Conservation (phyloP, 1,140 invertebrate genomes). For the Orchestia grillus region DNA sequence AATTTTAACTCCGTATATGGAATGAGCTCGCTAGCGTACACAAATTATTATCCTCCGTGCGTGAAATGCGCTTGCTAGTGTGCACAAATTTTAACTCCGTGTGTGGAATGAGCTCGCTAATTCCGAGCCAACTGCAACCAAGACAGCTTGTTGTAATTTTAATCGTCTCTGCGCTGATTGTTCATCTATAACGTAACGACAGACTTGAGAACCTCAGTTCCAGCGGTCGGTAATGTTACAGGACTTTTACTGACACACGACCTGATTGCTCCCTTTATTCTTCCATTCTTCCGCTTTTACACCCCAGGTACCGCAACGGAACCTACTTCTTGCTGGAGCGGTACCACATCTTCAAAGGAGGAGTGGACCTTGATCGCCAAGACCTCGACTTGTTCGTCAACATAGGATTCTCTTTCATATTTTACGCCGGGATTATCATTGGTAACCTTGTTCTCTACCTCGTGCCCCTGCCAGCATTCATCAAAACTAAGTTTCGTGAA, state of each 20-base stretch:
- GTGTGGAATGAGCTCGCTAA: too few relatives aligned
- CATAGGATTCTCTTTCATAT: conserved; percentile 86
- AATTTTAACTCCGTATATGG: too few relatives aligned
- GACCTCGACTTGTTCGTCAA: conserved; percentile 81
- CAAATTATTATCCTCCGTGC: too few relatives aligned
- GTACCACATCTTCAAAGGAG: conserved; percentile 74
- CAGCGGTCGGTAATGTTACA: neutral
- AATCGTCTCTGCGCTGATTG: too few relatives aligned
- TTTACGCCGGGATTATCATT: conserved; percentile 83
- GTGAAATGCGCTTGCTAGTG: too few relatives aligned
- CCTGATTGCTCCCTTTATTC: neutral
- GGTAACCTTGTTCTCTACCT: conserved; percentile 88
- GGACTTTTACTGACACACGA: neutral
- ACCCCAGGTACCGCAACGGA: conserved; percentile 78
- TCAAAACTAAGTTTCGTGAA: conserved; percentile 91
- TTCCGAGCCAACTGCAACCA: too few relatives aligned
- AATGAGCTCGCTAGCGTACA: too few relatives aligned
- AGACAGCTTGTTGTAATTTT: too few relatives aligned
- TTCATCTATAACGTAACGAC: too few relatives aligned
- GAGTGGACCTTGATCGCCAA: conserved; percentile 67
- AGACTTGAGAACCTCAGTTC: too few relatives aligned
- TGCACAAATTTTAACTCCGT: too few relatives aligned
- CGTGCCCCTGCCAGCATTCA: conserved; percentile 85
- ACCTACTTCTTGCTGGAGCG: conserved; percentile 81
- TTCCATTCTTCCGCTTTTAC: neutral